phyloP scores from a whole-genome alignment of 1,140 invertebrate genomes.

The Drosophila simulans region DNA sequence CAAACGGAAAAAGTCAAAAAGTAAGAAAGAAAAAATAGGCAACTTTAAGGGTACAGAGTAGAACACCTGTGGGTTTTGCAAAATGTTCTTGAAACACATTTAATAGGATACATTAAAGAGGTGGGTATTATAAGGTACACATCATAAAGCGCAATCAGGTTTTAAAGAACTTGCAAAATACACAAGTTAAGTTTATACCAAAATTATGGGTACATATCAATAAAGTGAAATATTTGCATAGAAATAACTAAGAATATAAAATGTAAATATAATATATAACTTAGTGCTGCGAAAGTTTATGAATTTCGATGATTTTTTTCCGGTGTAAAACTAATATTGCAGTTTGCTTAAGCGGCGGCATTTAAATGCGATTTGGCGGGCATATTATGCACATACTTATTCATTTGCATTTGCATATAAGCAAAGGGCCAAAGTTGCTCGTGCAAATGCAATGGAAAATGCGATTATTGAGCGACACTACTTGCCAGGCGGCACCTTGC shows the following conservation, averaged over 20 bases:
- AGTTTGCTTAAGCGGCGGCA: conserved; percentile 6
- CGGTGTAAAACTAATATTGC: background rate
- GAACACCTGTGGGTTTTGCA: background rate
- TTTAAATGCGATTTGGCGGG: conserved; percentile 63
- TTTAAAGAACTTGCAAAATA: no score
- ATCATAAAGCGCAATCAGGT: no score
- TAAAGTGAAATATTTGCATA: no score
- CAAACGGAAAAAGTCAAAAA: background rate
- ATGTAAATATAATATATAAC: no score
- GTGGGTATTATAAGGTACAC: no score
- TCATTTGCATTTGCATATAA: conserved; percentile 37
- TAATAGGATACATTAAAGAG: no score
- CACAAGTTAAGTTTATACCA: no score
- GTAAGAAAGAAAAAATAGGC: no score
- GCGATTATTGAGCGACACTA: conserved; percentile 21
- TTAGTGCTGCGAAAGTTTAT: no score
- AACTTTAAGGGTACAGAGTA: background rate
- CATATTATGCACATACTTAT: conserved; percentile 49
- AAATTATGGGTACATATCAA: no score
- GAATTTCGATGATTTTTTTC: background rate
- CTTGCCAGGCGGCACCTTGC: conserved; percentile 31
- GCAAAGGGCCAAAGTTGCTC: background rate
- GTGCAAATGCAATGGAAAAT: background rate
- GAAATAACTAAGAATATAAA: no score
- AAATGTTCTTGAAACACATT: background rate